These are phyloP conservation scores for Microcaecilia unicolor DNA, from an alignment of 2,797 vertebrate genomes.

Conservation along the genomic window DNA sequence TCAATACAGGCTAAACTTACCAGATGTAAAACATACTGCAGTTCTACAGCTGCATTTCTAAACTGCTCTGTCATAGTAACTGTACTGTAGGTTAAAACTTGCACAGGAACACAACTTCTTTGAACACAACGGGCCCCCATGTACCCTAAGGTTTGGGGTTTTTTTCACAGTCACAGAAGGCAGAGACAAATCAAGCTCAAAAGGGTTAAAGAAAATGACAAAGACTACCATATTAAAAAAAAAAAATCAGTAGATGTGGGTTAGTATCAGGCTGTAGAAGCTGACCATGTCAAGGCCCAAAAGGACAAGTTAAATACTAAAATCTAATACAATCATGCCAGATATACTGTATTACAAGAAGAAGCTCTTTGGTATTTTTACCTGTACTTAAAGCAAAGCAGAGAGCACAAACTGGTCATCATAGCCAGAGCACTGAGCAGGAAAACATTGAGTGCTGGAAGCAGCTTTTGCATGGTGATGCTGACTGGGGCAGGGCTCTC, in stretches of 20 bases:
- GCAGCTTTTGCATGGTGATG: constrained; percentile 62
- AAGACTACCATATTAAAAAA: no score
- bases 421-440: constrained; percentile 55
- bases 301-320: constrained; percentile 12
- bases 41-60: no score
- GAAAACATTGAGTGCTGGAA: constrained; percentile 47
- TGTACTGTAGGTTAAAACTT: no score
- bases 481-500: constrained; percentile 57
- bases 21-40: no score
- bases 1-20: no score
- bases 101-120: no score
- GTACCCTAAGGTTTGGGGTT: no score
- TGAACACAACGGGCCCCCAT: no score
- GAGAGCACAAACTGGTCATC: constrained; percentile 91
- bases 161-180: no score
- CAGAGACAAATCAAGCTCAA: no score
- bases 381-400: constrained; percentile 96
- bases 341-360: neutral
- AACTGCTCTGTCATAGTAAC: no score
- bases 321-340: neutral
- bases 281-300: constrained; percentile 15
- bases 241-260: constrained; percentile 12
- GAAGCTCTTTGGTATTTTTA: constrained; percentile 46
- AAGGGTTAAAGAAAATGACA: no score
- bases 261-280: constrained; percentile 10